These are phyloP conservation scores for Micrastur ruficollis DNA, from an alignment of 2,797 vertebrate genomes.

Conservation along the genomic window DNA sequence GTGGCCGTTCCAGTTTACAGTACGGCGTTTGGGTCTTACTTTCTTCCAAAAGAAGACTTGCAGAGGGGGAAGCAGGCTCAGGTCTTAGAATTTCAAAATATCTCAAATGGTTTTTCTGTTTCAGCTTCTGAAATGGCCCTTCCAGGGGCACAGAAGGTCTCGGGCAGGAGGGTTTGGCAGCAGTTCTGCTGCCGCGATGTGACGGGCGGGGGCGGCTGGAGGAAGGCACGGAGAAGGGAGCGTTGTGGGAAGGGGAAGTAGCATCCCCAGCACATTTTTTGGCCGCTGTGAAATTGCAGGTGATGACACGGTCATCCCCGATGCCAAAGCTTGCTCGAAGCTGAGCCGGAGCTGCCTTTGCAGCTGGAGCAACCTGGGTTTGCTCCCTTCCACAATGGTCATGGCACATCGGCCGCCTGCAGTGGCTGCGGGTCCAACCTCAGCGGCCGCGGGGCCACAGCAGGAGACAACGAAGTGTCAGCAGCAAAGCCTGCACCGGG, in stretches of 20 bases:
- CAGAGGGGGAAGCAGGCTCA: background rate
- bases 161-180: background rate
- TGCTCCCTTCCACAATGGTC: background rate
- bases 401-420: background rate
- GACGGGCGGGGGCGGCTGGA: background rate
- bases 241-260: background rate
- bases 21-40: background rate
- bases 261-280: accelerated
- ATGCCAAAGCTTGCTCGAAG: background rate
- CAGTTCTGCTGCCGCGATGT: background rate
- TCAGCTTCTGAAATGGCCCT: background rate
- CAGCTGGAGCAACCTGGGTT: background rate
- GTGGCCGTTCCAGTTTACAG: accelerated
- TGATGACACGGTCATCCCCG: background rate
- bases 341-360: background rate
- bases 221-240: background rate
- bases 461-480: background rate
- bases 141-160: background rate
- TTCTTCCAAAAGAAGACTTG: background rate
- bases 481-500: background rate
- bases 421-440: background rate
- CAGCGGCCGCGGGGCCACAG: accelerated
- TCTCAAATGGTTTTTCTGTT: background rate
- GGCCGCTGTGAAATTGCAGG: background rate
- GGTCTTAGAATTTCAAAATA: background rate